Evolutionary conservation across 2,888 invertebrate genomes (phyloP).

Genomic region (Ceriagrion tenellum): DNA sequence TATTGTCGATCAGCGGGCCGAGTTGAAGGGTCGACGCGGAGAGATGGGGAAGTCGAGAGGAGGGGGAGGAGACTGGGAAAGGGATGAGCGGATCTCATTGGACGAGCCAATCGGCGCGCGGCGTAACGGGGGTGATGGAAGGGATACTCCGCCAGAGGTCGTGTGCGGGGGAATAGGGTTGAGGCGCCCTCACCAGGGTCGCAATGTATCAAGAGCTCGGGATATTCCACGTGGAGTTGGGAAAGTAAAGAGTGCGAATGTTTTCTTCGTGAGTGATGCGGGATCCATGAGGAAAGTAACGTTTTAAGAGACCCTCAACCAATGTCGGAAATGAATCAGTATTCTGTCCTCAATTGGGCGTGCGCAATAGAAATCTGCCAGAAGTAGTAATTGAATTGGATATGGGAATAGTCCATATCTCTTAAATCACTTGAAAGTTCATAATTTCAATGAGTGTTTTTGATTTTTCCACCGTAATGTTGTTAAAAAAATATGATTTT

Average conservation of each 20-base stretch:
- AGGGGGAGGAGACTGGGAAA: slow-evolving; percentile 44
- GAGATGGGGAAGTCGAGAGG: slow-evolving; percentile 33
- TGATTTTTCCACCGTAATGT: too few relatives aligned
- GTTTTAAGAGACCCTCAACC: too few relatives aligned
- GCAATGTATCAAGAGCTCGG: background rate
- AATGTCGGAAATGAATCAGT: too few relatives aligned
- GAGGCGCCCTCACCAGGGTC: background rate
- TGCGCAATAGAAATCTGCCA: too few relatives aligned
- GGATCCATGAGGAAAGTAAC: background rate
- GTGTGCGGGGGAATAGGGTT: slow-evolving; percentile 28
- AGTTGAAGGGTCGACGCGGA: slow-evolving; percentile 49
- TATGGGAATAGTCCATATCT: too few relatives aligned
- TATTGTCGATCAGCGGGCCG: slow-evolving; percentile 52
- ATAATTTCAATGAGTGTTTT: too few relatives aligned
- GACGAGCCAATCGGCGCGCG: slow-evolving; percentile 39
- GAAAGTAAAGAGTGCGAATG: background rate
- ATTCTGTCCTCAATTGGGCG: too few relatives aligned
- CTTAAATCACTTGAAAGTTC: too few relatives aligned
- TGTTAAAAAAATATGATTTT: too few relatives aligned
- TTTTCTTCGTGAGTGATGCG: background rate
- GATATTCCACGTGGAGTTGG: background rate
- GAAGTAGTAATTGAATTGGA: too few relatives aligned
- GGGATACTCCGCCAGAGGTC: slow-evolving; percentile 12
- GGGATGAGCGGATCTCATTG: slow-evolving; percentile 53
- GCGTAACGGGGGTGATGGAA: background rate